Percentiles rank a stretch among this genome's conserved stretches.
Evolutionary conservation across 2,113 vertebrate genomes (phyloP).

Genomic region (Cairina moschata): DNA sequence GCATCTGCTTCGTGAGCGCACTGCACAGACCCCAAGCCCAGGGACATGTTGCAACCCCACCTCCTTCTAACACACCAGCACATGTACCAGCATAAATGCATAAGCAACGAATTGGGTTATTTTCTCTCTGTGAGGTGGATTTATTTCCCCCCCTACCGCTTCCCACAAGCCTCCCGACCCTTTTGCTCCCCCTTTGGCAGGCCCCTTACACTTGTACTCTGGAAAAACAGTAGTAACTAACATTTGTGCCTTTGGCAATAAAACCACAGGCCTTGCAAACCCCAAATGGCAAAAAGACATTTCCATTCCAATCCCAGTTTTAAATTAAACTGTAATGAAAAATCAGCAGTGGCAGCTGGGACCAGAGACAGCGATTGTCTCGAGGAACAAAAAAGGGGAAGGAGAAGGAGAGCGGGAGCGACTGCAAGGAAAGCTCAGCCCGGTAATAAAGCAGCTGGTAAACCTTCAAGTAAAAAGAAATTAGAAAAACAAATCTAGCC

Average conservation of each 20-base stretch:
- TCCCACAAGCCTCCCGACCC: neutral
- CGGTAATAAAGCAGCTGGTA: constrained; percentile 85
- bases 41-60: neutral
- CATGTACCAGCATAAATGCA: constrained; percentile 43
- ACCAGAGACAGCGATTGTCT: constrained; percentile 85
- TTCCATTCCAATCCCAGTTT: constrained; percentile 89
- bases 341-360: constrained; percentile 88
- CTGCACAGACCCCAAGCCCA: neutral
- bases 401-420: constrained; percentile 70
- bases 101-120: constrained; percentile 50
- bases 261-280: constrained; percentile 81
- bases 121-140: constrained; percentile 19
- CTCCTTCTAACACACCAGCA: constrained; percentile 12
- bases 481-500: constrained; percentile 84
- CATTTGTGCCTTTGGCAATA: constrained; percentile 87
- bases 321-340: constrained; percentile 91
- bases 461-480: constrained; percentile 83
- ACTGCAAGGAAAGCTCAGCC: constrained; percentile 75
- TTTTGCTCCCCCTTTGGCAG: constrained; percentile 41
- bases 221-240: constrained; percentile 85
- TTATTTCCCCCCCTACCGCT: constrained; percentile 10
- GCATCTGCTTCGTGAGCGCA: neutral
- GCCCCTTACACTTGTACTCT: constrained; percentile 70
- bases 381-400: constrained; percentile 75
- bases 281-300: constrained; percentile 86